Evolutionary conservation across 2,797 vertebrate genomes (phyloP), one percentile per base, ranked within the genome.

Genomic region (Capromys pilorides): DNA sequence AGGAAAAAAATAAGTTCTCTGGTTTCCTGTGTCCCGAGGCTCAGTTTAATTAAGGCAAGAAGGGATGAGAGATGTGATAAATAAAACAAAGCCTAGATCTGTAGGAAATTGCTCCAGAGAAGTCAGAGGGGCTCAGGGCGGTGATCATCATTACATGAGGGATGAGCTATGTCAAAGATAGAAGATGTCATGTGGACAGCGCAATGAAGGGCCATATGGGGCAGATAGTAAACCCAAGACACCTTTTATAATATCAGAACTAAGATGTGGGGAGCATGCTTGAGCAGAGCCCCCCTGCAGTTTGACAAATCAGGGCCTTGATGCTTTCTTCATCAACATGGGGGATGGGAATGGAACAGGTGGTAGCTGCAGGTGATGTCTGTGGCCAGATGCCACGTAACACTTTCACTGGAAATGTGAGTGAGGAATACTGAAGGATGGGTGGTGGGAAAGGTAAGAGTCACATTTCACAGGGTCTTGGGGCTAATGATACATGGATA

Each of bases 21-120:
- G 82, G 79, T 95, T 96, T 97, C 83, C 79, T 75, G 85, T 82
- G 78, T 97, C 97, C 94, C 2, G 59, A 94, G 97, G 94, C 93
- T 95, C 82, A 98, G 92, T 90, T 98, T 98, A 98, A 98, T 98
- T 97, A 98, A 97, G 93, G 97, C 97, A 95, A 97, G 95, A 96
- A 94, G 96, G 95, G 97, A 94, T 57, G 81, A 84, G 95, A 94
- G 91, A 96, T 95, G 57, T 96, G 94, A 98, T 97, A 95, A 98
- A 95, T 96, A 97, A 97, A 97, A 97, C 96, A 95, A 97, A 98
- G 96, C 95, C 91, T 86, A 90, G 94, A 96, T 96, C 94, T 89
- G 78, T 78, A 96, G 89, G 95, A 97, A 97, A 95, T 66, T 96
- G 92, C 96, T 94, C 93, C 90, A 82, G 88, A 93, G 94, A 96